These are phyloP conservation scores for Megaptera novaeangliae DNA, from an alignment of 2,113 vertebrate species.

Conservation along the genomic window DNA sequence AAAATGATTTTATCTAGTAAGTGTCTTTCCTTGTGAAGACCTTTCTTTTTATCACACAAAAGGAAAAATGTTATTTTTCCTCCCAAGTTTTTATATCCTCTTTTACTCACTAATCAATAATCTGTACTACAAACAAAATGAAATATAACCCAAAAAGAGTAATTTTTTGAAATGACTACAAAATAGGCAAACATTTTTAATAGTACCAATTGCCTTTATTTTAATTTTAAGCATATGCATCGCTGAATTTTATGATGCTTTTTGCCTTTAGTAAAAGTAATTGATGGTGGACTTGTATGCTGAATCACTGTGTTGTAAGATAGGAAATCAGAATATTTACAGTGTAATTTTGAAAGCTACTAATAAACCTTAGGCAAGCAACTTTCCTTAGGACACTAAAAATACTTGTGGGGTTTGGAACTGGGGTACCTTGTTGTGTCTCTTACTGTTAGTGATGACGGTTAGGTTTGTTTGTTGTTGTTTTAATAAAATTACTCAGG, in stretches of 20 bases:
- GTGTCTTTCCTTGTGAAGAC: constrained; percentile 19
- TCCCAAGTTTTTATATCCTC: background rate
- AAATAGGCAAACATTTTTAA: background rate
- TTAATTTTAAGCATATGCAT: background rate
- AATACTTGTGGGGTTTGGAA: background rate
- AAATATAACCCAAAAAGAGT: background rate
- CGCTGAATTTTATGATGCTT: background rate
- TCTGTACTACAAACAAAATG: background rate
- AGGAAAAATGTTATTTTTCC: background rate
- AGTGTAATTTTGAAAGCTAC: background rate
- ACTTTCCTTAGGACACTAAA: background rate
- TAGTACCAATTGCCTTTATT: background rate
- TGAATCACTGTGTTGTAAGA: background rate
- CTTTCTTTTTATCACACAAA: constrained; percentile 9
- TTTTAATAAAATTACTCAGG: background rate
- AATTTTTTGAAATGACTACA: background rate
- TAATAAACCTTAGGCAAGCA: background rate
- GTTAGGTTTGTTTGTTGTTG: background rate
- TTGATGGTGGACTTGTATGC: background rate
- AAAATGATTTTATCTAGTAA: constrained; percentile 55
- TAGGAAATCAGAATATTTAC: background rate
- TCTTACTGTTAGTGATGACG: background rate
- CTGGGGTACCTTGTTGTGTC: background rate
- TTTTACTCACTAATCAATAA: background rate
- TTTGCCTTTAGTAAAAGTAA: background rate